A percentile compares a stretch with the other conserved stretches of the same genome.
Evolutionary conservation across 2,888 invertebrate genomes (phyloP).

Genomic region (Altica lythri): DNA sequence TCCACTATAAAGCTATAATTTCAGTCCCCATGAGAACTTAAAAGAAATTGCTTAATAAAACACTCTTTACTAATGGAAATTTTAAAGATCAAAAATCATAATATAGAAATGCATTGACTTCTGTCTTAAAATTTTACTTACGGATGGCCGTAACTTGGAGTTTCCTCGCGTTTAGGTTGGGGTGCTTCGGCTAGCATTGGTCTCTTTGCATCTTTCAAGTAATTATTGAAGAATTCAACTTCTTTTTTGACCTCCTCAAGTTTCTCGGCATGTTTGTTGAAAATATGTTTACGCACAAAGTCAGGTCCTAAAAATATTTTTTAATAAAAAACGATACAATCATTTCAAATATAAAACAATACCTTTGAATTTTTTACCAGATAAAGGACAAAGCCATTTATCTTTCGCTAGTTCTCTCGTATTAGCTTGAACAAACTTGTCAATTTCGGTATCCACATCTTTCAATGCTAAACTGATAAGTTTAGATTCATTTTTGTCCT

Average conservation of each 20-base stretch:
- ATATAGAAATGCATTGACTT: conserved; percentile 33
- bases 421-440: conserved; percentile 94
- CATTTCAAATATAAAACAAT: background rate
- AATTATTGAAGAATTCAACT: conserved; percentile 97
- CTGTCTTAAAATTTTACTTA: too few species aligned
- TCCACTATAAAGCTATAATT: too few species aligned
- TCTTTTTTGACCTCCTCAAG: conserved; percentile 96
- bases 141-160: conserved; percentile 56
- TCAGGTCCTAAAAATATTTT: conserved; percentile 74
- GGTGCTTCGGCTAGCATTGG: conserved; percentile 89
- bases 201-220: conserved; percentile 89
- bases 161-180: conserved; percentile 59
- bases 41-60: too few species aligned
- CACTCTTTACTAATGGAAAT: too few species aligned
- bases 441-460: conserved; percentile 75
- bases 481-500: conserved; percentile 62
- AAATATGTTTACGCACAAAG: conserved; percentile 97
- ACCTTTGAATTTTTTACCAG: conserved; percentile 97
- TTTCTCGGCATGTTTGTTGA: conserved; percentile 96
- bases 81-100: conserved; percentile 14
- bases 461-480: conserved; percentile 53
- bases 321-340: background rate
- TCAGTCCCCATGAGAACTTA: too few species aligned
- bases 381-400: conserved; percentile 98
- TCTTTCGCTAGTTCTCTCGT: conserved; percentile 97